Conservation (phyloP, 1,140 invertebrate genomes). For the Tetragonula clypearis region DNA sequence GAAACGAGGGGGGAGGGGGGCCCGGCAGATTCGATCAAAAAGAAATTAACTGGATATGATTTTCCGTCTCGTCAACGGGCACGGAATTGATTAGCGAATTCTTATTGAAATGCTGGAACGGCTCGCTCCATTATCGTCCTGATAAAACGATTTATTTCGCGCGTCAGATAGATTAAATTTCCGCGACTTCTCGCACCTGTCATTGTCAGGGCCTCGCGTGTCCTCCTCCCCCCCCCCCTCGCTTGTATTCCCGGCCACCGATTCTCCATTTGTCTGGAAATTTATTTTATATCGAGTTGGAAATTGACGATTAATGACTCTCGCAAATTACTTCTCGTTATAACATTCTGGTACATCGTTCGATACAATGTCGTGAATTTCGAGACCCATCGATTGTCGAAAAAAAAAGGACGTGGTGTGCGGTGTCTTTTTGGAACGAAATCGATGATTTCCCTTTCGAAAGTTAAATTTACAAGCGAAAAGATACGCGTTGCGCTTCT, state of each 20-base stretch:
- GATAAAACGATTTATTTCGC: conserved; percentile 53
- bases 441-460: no score
- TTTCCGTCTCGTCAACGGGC: conserved; percentile 1
- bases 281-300: not conserved
- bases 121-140: conserved; percentile 7
- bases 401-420: no score
- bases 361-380: no score
- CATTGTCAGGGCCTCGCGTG: not conserved
- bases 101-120: conserved; percentile 30
- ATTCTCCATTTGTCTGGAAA: not conserved
- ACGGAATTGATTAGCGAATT: conserved; percentile 38
- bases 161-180: conserved; percentile 38
- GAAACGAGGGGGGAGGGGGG: not conserved
- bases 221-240: no score
- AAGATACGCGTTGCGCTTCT: no score
- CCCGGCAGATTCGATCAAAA: not conserved
- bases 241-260: no score
- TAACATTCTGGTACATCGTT: no score
- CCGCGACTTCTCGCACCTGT: conserved; percentile 25
- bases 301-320: no score
- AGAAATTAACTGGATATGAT: conserved; percentile 29
- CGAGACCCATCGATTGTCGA: no score
- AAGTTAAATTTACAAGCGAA: no score
- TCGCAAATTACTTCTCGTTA: no score
- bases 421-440: no score